Percentiles rank a stretch among this genome's conserved stretches.
Evolutionary conservation across 2,797 vertebrate species (phyloP).

Genomic region (Enteromius viviparus): DNA sequence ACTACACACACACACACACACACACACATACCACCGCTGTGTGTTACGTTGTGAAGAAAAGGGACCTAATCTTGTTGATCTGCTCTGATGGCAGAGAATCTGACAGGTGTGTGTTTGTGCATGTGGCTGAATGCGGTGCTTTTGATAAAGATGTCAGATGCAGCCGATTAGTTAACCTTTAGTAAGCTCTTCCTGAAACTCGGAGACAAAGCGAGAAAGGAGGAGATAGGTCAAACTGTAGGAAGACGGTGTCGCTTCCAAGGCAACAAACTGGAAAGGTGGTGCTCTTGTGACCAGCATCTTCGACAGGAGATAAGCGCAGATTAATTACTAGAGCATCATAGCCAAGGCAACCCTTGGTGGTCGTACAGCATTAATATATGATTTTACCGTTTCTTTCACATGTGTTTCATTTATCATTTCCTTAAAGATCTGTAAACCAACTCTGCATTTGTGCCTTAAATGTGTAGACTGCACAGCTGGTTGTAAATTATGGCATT

Average conservation of each 20-base stretch:
- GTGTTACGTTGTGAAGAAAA: conserved; percentile 4
- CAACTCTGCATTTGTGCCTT: background rate
- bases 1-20: conserved; percentile 13
- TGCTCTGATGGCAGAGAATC: conserved; percentile 55
- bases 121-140: conserved; percentile 34
- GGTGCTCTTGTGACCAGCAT: background rate
- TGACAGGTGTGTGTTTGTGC: conserved; percentile 56
- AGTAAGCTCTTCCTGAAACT: conserved; percentile 68
- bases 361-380: background rate
- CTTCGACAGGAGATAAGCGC: background rate
- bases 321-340: background rate
- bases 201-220: conserved; percentile 20
- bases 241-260: conserved; percentile 3
- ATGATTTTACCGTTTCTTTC: background rate
- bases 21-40: background rate
- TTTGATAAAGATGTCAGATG: conserved; percentile 74
- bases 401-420: conserved; percentile 5
- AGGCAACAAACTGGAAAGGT: background rate
- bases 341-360: background rate
- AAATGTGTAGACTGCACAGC: background rate
- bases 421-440: conserved; percentile 17
- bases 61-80: conserved; percentile 73
- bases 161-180: conserved; percentile 75
- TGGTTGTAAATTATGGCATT: conserved; percentile 69
- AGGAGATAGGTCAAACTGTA: conserved; percentile 13